Base-by-base conservation (phyloP, 2,113 vertebrate species). In the Psophia crepitans region DNA sequence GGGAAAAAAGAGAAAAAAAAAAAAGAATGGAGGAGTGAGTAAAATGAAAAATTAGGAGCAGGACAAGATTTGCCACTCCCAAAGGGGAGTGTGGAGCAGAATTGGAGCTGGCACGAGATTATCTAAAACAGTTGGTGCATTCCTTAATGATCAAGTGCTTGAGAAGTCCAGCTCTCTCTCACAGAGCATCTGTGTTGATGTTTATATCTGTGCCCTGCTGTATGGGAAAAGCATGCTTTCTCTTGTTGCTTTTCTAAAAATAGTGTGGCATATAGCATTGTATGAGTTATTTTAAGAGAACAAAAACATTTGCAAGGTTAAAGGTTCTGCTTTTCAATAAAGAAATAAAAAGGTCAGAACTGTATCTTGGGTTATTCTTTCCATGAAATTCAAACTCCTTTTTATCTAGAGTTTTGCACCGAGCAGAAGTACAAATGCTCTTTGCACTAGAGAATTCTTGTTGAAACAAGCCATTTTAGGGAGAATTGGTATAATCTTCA, bases 71-170 rank as follows among this genome's bases (percentile, higher is more conserved):
- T 98, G 97, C 98, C 98, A 98, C 98, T 98, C 98, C 98, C 98
- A 97, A 94, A 98, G 98, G 98, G 98, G 98, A 99, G 98, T 98
- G 98, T 98, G 98, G 98, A 98, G 99, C 98, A 98, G 98, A 99
- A 99, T 97, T 98, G 99, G 98, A 99, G 98, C 99, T 99, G 99
- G 99, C 99, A 99, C 98, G 93, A 98, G 98, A 99, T 99, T 99
- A 99, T 99, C 99, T 99, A 96, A 98, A 99, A 98, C 99, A 99
- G 99, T 99, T 99, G 99, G 99, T 98, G 99, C 99, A 99, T 99
- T 99, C 98, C 99, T 99, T 99, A 99, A 99, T 98, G 99, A 99
- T 99, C 99, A 99, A 99, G 98, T 99, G 98, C 99, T 98, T 98
- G 98, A 98, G 98, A 98, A 98, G 98, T 95, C 97, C 97, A 93